These are phyloP conservation scores for Cetonia aurata DNA, from an alignment of 2,888 invertebrate genomes.

Conservation along the genomic window DNA sequence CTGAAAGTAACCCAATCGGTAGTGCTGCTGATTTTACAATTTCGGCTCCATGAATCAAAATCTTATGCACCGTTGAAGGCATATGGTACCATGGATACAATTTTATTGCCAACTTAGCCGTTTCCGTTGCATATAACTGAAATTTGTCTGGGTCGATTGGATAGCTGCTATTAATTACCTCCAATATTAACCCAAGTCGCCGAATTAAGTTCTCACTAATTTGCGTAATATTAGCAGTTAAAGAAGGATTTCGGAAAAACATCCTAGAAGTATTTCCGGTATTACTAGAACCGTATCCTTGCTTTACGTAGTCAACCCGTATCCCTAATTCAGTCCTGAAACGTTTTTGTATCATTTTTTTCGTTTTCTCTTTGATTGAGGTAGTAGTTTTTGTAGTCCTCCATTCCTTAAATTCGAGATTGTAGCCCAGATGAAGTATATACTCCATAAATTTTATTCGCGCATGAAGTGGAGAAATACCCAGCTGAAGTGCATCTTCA, in stretches of 20 bases:
- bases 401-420: conserved; percentile 55
- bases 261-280: conserved; percentile 42
- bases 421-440: conserved; percentile 54
- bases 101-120: conserved; percentile 13
- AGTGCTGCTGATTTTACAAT: conserved; percentile 40
- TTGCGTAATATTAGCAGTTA: neutral
- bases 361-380: conserved; percentile 44
- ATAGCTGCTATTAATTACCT: conserved; percentile 47
- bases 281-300: conserved; percentile 30
- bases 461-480: conserved; percentile 52
- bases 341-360: conserved; percentile 49
- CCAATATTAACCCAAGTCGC: conserved; percentile 49
- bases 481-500: conserved; percentile 43
- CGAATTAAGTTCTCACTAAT: conserved; percentile 50
- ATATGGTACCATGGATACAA: conserved; percentile 50
- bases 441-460: conserved; percentile 56
- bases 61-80: conserved; percentile 49
- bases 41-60: conserved; percentile 47
- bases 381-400: conserved; percentile 50
- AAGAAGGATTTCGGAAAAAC: neutral
- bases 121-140: conserved; percentile 46
- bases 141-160: conserved; percentile 49
- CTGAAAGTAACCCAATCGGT: conserved; percentile 42
- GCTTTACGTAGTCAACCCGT: conserved; percentile 34
- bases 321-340: conserved; percentile 48